Percentiles rank a stretch among this genome's conserved stretches.
Evolutionary conservation across 2,113 vertebrate species (phyloP).

Genomic region (Podocnemis expansa): DNA sequence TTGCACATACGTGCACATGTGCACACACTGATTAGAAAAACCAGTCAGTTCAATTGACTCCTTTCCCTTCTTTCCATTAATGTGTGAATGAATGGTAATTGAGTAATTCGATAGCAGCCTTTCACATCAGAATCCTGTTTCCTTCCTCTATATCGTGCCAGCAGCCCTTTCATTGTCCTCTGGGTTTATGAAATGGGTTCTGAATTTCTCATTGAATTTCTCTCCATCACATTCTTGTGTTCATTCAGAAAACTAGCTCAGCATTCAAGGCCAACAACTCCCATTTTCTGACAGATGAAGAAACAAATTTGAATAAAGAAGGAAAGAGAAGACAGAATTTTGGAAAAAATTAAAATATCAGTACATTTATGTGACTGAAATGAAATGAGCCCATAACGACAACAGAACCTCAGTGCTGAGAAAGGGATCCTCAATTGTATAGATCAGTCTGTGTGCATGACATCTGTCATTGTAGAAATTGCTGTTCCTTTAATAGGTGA

Average conservation of each 20-base stretch:
- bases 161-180: rapidly evolving
- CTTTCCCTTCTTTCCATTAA: not conserved
- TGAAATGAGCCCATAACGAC: too few relatives aligned
- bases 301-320: not conserved
- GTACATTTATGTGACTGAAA: too few relatives aligned
- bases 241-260: not conserved
- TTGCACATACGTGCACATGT: not conserved
- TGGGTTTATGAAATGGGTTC: not conserved
- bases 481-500: too few relatives aligned
- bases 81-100: not conserved
- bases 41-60: not conserved
- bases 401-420: too few relatives aligned
- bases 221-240: not conserved
- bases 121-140: not conserved
- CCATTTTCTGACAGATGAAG: not conserved
- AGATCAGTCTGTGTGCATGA: too few relatives aligned
- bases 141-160: rapidly evolving
- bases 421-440: too few relatives aligned
- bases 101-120: too few relatives aligned
- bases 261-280: not conserved
- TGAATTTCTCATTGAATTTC: not conserved
- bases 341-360: too few relatives aligned
- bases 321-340: not conserved
- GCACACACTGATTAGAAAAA: not conserved
- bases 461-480: too few relatives aligned